These are phyloP conservation scores for Eulemur rubriventer DNA, from an alignment of 2,797 vertebrate species.

Conservation along the genomic window DNA sequence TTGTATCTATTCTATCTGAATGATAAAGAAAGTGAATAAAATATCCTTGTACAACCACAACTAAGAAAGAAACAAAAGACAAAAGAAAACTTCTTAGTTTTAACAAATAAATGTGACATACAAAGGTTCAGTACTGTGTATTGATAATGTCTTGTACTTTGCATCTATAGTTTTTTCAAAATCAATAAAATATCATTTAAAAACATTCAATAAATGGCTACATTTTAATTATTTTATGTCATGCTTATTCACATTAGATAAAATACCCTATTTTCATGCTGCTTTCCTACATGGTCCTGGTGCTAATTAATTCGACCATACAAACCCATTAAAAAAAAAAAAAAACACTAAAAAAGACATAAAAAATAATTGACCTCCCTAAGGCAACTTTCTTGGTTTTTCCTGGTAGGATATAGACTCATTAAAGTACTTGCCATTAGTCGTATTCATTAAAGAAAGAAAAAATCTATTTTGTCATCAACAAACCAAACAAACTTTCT, in stretches of 20 bases:
- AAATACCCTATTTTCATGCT: slow-evolving; percentile 26
- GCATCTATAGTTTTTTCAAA: neutral
- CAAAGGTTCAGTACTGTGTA: neutral
- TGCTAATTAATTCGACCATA: slow-evolving; percentile 68
- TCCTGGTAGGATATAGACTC: slow-evolving; percentile 55
- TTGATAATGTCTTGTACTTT: neutral
- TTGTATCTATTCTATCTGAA: neutral
- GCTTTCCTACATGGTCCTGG: slow-evolving; percentile 10
- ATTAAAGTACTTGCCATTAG: slow-evolving; percentile 68
- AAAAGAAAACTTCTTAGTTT: neutral
- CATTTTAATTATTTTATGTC: slow-evolving; percentile 60
- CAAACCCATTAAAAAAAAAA: slow-evolving; percentile 49
- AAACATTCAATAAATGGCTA: neutral
- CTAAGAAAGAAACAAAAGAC: neutral
- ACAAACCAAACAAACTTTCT: slow-evolving; percentile 69
- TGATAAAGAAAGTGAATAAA: neutral
- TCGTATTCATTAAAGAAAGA: slow-evolving; percentile 67
- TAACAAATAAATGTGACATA: neutral
- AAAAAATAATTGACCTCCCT: slow-evolving; percentile 79
- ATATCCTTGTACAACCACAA: neutral
- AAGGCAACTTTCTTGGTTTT: slow-evolving; percentile 65
- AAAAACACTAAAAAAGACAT: slow-evolving; percentile 70
- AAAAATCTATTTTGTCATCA: slow-evolving; percentile 72
- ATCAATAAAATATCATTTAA: neutral
- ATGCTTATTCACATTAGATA: slow-evolving; percentile 47